Evolutionary conservation across 2,113 vertebrate genomes (phyloP).

Genomic region (Centropus bengalensis): DNA sequence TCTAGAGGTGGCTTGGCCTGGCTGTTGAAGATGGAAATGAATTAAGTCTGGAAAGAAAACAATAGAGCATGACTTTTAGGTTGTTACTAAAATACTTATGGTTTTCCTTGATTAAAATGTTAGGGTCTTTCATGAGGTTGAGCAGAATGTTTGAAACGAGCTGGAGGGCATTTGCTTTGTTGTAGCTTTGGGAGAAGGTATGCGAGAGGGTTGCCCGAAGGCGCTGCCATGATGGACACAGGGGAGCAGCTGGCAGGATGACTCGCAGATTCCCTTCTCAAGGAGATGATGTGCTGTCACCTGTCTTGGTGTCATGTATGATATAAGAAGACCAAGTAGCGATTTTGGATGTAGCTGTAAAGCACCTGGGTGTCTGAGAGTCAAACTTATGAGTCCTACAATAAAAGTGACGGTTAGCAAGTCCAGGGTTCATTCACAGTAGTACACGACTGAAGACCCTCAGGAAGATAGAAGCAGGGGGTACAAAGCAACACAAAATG

Average conservation of each 20-base stretch:
- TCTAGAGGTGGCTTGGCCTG: neutral
- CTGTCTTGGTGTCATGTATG: neutral
- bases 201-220: accelerated
- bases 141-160: neutral
- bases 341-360: neutral
- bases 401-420: neutral
- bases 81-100: neutral
- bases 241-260: neutral
- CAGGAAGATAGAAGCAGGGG: neutral
- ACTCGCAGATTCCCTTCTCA: neutral
- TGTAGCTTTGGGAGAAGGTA: neutral
- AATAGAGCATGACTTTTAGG: neutral
- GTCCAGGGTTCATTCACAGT: neutral
- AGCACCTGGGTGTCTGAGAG: neutral
- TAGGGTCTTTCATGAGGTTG: neutral
- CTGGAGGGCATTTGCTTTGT: neutral
- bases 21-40: neutral
- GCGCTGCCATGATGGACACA: accelerated
- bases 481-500: neutral
- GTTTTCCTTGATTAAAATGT: neutral
- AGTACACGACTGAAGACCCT: neutral
- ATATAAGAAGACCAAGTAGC: neutral
- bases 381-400: neutral
- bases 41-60: neutral
- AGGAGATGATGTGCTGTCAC: neutral